A percentile compares a stretch with the other conserved stretches of the same genome.
Evolutionary conservation across 2,888 invertebrate species (phyloP).

Genomic region (Clunio marinus): DNA sequence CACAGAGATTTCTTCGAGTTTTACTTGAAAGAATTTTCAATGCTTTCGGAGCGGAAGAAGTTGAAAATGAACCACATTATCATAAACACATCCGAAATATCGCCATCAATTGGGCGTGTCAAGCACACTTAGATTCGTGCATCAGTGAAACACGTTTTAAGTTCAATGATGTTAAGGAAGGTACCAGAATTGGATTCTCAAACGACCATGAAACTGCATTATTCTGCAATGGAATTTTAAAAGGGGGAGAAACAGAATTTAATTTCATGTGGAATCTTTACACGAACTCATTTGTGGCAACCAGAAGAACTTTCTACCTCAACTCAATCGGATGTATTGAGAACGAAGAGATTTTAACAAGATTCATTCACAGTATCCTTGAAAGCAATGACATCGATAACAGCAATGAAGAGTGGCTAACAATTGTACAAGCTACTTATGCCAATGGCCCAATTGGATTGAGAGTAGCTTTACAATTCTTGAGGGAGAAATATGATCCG

Average conservation of each 20-base stretch:
- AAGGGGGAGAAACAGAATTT: not conserved
- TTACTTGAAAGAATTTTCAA: not conserved
- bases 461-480: not conserved
- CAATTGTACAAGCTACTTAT: constrained; percentile 22
- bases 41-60: not conserved
- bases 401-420: not conserved
- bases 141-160: constrained; percentile 13
- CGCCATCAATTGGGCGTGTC: constrained; percentile 32
- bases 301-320: constrained; percentile 7
- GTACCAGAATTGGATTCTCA: not conserved
- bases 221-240: constrained; percentile 24
- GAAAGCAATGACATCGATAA: constrained; percentile 6
- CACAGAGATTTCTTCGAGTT: constrained; percentile 21
- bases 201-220: constrained; percentile 23
- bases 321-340: constrained; percentile 28
- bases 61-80: constrained; percentile 7
- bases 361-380: constrained; percentile 22
- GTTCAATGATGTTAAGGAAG: not conserved
- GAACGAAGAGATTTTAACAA: constrained; percentile 16
- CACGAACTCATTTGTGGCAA: not conserved
- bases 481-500: not conserved
- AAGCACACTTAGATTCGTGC: constrained; percentile 21
- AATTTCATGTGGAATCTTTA: constrained; percentile 23
- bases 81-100: constrained; percentile 34
- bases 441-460: constrained; percentile 22